phyloP scores from a whole-genome alignment of 2,888 invertebrate genomes.

The Stenodema calcarata region DNA sequence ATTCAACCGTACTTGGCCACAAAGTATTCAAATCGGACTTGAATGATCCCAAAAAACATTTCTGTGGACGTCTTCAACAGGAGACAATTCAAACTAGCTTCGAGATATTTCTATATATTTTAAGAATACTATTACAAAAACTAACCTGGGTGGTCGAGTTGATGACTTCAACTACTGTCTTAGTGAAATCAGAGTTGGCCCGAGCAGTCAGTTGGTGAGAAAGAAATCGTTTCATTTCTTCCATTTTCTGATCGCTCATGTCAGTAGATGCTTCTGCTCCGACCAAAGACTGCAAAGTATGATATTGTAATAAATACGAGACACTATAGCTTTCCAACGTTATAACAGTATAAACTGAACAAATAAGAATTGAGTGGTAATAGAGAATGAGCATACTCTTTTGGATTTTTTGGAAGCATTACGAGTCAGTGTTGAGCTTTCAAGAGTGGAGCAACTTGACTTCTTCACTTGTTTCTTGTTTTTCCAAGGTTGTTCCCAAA shows the following conservation, averaged over 20 bases:
- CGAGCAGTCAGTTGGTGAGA: slow-evolving; percentile 36
- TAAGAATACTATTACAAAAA: too few relatives aligned
- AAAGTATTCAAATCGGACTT: too few relatives aligned
- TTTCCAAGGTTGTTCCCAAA: slow-evolving; percentile 56
- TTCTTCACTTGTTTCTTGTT: slow-evolving; percentile 53
- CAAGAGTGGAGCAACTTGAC: background rate
- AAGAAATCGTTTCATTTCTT: slow-evolving; percentile 31
- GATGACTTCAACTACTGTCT: slow-evolving; percentile 49
- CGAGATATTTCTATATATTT: too few relatives aligned
- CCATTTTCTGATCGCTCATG: slow-evolving; percentile 19
- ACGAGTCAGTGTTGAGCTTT: background rate
- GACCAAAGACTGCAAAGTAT: slow-evolving; percentile 31
- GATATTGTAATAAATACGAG: too few relatives aligned
- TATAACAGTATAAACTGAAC: background rate
- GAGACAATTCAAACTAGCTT: too few relatives aligned
- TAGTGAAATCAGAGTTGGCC: slow-evolving; percentile 47
- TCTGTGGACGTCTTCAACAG: too few relatives aligned
- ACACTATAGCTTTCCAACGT: background rate
- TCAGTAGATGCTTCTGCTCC: slow-evolving; percentile 41
- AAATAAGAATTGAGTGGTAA: background rate
- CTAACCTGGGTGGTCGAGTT: slow-evolving; percentile 51
- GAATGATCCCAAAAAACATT: too few relatives aligned
- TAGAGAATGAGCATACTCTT: background rate
- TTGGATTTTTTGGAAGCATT: background rate
- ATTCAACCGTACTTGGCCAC: too few relatives aligned